phyloP scores from a whole-genome alignment of 2,888 invertebrate genomes.

The Crocallis elinguaria region DNA sequence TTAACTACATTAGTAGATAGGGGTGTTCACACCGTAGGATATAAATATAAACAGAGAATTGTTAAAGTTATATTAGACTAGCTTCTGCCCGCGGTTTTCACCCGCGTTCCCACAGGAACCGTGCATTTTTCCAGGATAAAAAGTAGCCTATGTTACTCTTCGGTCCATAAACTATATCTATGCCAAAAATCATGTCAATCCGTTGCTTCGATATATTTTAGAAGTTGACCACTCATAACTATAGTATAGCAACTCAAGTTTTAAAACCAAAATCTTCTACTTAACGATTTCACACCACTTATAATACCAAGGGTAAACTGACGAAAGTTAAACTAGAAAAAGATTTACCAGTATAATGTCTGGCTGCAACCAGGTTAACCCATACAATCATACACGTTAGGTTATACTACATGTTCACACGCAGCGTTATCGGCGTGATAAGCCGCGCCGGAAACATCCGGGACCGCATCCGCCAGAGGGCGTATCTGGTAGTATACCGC shows the following conservation, averaged over 20 bases:
- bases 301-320: neutral
- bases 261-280: neutral
- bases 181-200: too few relatives aligned
- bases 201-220: too few relatives aligned
- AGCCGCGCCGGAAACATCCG: conserved; percentile 67
- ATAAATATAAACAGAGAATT: neutral
- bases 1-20: conserved; percentile 64
- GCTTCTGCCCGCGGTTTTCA: too few relatives aligned
- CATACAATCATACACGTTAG: conserved; percentile 31
- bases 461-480: conserved; percentile 59
- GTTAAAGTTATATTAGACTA: neutral
- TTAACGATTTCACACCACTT: neutral
- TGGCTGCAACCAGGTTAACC: conserved; percentile 53
- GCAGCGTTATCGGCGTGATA: conserved; percentile 75
- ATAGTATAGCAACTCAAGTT: too few relatives aligned
- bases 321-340: neutral
- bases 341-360: neutral
- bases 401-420: conserved; percentile 44
- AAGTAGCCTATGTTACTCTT: too few relatives aligned
- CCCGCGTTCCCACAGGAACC: too few relatives aligned
- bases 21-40: conserved; percentile 31
- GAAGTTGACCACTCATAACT: too few relatives aligned
- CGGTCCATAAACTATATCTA: too few relatives aligned
- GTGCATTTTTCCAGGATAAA: too few relatives aligned
- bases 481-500: conserved; percentile 47